Evolutionary conservation across 2,113 vertebrate species (phyloP).

Genomic region (Anolis carolinensis): DNA sequence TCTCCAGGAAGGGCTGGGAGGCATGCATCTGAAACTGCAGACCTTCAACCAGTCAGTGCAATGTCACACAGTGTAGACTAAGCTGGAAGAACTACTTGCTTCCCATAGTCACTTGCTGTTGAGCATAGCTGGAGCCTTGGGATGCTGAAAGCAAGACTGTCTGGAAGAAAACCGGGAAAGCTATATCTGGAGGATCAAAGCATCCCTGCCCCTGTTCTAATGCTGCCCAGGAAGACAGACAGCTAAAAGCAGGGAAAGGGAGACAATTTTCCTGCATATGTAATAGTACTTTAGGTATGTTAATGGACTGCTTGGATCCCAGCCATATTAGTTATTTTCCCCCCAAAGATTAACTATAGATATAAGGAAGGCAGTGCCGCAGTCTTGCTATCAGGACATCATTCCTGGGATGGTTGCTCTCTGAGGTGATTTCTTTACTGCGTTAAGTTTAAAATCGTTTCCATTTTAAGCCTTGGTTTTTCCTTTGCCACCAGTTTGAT

Average conservation of each 20-base stretch:
- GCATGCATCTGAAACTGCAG: too few species aligned
- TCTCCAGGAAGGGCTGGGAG: too few species aligned
- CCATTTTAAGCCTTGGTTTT: conserved; percentile 33
- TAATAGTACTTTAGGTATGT: background rate
- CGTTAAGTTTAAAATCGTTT: background rate
- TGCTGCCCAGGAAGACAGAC: background rate
- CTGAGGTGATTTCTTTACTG: conserved; percentile 3
- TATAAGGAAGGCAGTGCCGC: background rate
- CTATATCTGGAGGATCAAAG: background rate
- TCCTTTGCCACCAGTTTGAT: background rate
- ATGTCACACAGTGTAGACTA: too few species aligned
- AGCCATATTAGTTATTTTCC: background rate
- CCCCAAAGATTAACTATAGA: background rate
- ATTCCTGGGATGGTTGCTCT: background rate
- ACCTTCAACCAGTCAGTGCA: too few species aligned
- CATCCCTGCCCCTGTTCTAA: background rate
- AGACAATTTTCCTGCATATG: background rate
- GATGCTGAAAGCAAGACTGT: background rate
- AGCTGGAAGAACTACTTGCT: too few species aligned
- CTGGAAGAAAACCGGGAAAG: background rate
- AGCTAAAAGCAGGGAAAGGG: background rate
- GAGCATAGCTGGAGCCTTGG: background rate
- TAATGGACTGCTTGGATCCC: background rate
- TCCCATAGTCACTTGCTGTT: too few species aligned
- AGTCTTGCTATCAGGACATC: background rate